Conservation (phyloP, 2,113 vertebrate species). For the Microtus ochrogaster region DNA sequence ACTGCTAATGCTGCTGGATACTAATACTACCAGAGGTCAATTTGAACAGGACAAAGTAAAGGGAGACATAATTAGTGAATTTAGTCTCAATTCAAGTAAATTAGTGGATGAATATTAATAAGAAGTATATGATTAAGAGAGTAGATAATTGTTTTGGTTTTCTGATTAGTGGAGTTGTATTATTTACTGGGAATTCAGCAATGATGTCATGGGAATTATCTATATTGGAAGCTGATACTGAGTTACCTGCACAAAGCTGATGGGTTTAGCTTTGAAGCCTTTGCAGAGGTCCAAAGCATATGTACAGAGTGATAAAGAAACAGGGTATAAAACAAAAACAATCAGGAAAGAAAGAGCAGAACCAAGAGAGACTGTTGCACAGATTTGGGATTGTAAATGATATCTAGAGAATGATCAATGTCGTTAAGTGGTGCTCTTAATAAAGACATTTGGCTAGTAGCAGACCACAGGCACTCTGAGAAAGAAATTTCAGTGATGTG, state of each 20-base stretch:
- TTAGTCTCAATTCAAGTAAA: not conserved
- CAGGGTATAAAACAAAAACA: not conserved
- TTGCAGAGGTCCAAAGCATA: not conserved
- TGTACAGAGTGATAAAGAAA: not conserved
- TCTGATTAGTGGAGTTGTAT: not conserved
- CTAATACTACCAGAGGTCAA: not conserved
- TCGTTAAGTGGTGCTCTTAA: not conserved
- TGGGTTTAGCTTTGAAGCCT: not conserved
- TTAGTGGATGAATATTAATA: not conserved
- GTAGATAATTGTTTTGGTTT: not conserved
- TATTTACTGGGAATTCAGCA: not conserved
- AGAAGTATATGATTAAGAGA: not conserved
- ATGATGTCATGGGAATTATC: not conserved
- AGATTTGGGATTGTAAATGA: not conserved
- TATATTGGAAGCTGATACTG: not conserved
- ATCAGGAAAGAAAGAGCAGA: not conserved
- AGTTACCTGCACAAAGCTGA: not conserved
- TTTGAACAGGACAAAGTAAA: not conserved
- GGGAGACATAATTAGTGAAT: accelerated
- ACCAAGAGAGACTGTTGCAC: not conserved
- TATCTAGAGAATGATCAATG: not conserved
- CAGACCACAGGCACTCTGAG: not conserved
- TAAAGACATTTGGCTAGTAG: not conserved
- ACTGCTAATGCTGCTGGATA: too few species aligned
- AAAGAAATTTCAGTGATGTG: not conserved